Base-by-base conservation (phyloP, 2,888 invertebrate species). In the Sympetrum striolatum region DNA sequence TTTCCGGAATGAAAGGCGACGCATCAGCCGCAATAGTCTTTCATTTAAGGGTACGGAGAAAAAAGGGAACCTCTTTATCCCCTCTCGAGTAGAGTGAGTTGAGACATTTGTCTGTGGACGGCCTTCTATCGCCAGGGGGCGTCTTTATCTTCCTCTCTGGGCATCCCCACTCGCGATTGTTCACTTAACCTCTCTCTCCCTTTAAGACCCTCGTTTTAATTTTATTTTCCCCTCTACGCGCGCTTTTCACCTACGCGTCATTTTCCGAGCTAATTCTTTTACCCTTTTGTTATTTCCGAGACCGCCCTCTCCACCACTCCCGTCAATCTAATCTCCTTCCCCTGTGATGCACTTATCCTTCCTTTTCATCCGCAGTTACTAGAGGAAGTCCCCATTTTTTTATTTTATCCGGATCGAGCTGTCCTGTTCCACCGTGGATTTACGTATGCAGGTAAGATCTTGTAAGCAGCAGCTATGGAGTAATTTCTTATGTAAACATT, bases 1-100 rank as follows among this genome's bases (percentile, higher is more conserved):
- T 60, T 37, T 60, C 60, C 80, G 10, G 39, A 80, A 80, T n/a
- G 44, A 37, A 44, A 80, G 53, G 25, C 22, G 48, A 81, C 81
- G 48, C 81, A 81, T 81, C 81, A 81, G 5, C 81, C 81, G 81
- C 81, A 81, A 81, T 81, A 48, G 48, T 48, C 81, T 81, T 48
- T 48, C 48, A 31, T 48, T 37, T 37, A 80, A 81, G 31, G 31
- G 31, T 44, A 44, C 44, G 44, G 44, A 1, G 44, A 44, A 81
- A 53, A 81, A 53, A 81, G 12, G 48, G 3, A 10, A 2, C 48
- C 48, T 15, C 53, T 48, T 53, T 31, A 48, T 48, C 81, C 81
- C 81, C 81, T 53, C 81, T 39, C 25, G 8, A 64, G 64, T n/a
- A 22, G 64, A 64, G n/a, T 22, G 81, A 81, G 81, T 48, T 81